Conservation (phyloP, 1,140 invertebrate genomes). For the Schmidtea mediterranea region DNA sequence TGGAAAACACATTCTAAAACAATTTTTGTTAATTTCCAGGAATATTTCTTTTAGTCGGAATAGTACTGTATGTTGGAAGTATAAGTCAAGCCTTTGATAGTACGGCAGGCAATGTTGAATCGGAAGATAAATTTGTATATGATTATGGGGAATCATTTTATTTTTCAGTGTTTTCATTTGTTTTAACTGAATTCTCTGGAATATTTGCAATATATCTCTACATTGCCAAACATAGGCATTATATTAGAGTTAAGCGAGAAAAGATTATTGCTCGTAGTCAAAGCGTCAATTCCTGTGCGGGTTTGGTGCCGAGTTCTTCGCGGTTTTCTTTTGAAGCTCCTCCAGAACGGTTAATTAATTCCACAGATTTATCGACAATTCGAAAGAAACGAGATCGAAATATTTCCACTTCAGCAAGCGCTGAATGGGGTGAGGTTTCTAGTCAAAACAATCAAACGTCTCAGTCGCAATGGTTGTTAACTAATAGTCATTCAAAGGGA, state of each 20-base stretch:
- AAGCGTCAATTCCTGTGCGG: no score
- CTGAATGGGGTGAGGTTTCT: no score
- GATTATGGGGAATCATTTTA: conserved; percentile 4
- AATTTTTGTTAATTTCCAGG: not conserved
- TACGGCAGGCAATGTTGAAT: not conserved
- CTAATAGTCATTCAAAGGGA: no score
- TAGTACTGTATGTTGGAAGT: conserved; percentile 4
- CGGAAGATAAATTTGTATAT: not conserved
- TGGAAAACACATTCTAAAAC: no score
- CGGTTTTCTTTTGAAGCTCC: no score
- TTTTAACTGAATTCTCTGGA: conserved; percentile 4
- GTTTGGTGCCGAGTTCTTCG: no score
- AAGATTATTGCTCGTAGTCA: not conserved
- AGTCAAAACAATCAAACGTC: no score
- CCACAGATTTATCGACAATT: no score
- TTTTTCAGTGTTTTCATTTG: not conserved
- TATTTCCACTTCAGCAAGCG: no score
- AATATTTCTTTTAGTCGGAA: not conserved
- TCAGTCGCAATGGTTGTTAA: no score
- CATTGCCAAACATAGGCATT: conserved; percentile 2
- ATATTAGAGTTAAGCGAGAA: not conserved
- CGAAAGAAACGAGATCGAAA: no score
- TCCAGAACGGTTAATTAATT: no score
- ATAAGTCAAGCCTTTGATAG: conserved; percentile 5
- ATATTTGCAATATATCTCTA: conserved; percentile 1